Evolutionary conservation across 1,140 invertebrate species (phyloP), one percentile per base, ranked within the genome.

Genomic region (Pteromalus puparum): DNA sequence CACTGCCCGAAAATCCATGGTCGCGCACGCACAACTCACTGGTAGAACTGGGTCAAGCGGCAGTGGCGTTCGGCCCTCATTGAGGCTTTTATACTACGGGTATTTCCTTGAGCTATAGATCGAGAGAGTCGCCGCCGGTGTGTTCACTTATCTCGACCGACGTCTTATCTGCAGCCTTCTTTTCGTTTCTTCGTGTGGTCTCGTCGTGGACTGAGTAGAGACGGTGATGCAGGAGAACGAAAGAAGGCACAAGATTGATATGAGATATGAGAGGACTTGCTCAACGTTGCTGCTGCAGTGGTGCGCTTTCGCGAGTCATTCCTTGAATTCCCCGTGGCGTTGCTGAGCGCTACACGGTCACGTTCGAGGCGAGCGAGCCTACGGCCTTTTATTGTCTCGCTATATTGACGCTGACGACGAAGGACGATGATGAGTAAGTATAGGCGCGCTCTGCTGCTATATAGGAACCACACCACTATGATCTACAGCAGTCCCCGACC

Each of bases 41-140:
- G 53, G 18, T 1, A 61, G 12, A 83, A 83, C 42, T 83, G 61
- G 82, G 82, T 83, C 82, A 83, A 82, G 28, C 61, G 61, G 68
- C 46, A 15, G 46, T 68, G 26, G 12, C 72, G 53, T 18, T 68
- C 28, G 24, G 15, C 65, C 42, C 18, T 70, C 65, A 77, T 72
- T 48, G 48, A 77, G 48, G 21, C 26, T 26, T 24, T 18, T 61
- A 21, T n/a, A n/a, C 21, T 7, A 18, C 53, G 5, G 21, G 18
- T 61, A 9, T 61, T 61, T n/a, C 21, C 53, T 9, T 18, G 53
- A 28, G 38, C 34, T 65, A 21, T 48, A 61, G 26, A 61, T n/a
- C n/a, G 24, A 42, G 42, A 75, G 74, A 48, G 30, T 34, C 30
- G 30, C 30, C 13, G 38, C 42, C 42, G 21, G 38, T 74, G 38